Evolutionary conservation across 2,113 vertebrate species (phyloP).

Genomic region (Dipodomys ordii): DNA sequence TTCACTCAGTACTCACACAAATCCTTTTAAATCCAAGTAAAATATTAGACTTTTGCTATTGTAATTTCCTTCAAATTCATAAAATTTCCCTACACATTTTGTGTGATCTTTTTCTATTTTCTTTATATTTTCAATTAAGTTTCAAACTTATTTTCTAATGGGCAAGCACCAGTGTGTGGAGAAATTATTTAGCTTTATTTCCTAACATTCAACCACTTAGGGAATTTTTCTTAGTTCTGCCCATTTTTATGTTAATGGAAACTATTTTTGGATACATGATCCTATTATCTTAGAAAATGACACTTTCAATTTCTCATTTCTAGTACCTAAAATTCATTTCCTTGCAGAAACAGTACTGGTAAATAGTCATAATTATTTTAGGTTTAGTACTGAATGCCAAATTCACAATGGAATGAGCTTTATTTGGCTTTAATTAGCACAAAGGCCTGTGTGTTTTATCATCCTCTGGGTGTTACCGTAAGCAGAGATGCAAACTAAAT

Average conservation of each 20-base stretch:
- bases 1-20: background rate
- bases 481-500: background rate
- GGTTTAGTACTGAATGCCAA: background rate
- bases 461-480: background rate
- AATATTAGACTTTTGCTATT: conserved; percentile 12
- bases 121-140: conserved; percentile 22
- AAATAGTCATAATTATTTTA: conserved; percentile 47
- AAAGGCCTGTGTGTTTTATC: background rate
- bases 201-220: background rate
- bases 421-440: background rate
- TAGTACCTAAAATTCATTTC: conserved; percentile 24
- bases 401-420: conserved; percentile 1
- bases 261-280: background rate
- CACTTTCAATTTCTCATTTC: background rate
- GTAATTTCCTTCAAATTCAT: conserved; percentile 1
- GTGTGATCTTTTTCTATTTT: background rate
- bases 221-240: conserved; percentile 6
- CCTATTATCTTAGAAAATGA: background rate
- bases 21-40: conserved; percentile 31
- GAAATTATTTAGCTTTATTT: background rate
- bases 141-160: background rate
- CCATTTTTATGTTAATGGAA: conserved; percentile 27
- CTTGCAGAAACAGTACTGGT: background rate
- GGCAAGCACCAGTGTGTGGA: background rate
- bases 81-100: background rate